A percentile compares a stretch with the other conserved stretches of the same genome.
Conservation (phyloP, 2,888 invertebrate genomes). For the Nezara viridula region DNA sequence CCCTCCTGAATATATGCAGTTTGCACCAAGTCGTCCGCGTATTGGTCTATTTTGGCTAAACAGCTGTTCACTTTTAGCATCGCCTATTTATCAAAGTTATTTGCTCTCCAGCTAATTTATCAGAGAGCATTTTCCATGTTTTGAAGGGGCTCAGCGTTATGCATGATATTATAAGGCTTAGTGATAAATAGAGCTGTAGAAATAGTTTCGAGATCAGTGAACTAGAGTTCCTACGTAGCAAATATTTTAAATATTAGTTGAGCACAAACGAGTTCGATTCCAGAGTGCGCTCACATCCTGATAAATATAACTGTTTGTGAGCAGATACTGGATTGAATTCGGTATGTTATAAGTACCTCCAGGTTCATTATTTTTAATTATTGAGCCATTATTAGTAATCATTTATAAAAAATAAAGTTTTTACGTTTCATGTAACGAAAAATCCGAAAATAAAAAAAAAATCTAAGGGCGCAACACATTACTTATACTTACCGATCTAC, state of each 20-base stretch:
- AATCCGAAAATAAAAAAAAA: no score
- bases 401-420: no score
- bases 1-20: background rate
- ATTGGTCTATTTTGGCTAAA: background rate
- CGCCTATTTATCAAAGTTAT: constrained; percentile 16
- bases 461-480: no score
- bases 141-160: background rate
- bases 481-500: no score
- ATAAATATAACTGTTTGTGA: no score
- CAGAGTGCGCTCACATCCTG: no score
- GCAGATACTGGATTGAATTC: no score
- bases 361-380: no score
- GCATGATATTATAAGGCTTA: background rate
- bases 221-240: background rate
- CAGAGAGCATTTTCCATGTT: background rate
- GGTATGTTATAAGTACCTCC: no score
- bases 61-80: background rate
- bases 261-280: no score
- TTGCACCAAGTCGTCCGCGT: background rate
- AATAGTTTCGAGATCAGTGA: constrained; percentile 4
- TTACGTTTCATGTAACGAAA: no score
- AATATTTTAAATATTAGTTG: background rate
- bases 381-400: no score
- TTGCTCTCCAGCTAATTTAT: background rate
- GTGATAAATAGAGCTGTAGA: background rate